phyloP scores from a whole-genome alignment of 1,140 invertebrate genomes.

The Panonychus citri region DNA sequence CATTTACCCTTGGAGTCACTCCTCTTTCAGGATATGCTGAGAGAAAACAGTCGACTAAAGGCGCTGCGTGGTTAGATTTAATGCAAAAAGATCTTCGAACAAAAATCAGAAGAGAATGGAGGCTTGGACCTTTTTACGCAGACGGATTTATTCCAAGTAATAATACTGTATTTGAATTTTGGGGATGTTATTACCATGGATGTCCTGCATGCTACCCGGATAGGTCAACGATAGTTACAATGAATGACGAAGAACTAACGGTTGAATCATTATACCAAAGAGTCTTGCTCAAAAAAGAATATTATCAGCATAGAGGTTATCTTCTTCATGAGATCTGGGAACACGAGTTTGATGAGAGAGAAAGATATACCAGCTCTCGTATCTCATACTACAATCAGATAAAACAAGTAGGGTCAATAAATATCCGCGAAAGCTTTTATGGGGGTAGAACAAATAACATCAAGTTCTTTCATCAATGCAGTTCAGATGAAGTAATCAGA shows the following conservation, averaged over 20 bases:
- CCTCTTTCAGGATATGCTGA: not conserved
- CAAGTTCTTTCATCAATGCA: constrained; percentile 15
- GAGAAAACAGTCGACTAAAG: not conserved
- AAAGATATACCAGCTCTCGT: not conserved
- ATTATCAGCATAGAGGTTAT: not conserved
- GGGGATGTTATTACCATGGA: constrained; percentile 3
- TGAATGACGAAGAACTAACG: too few species aligned
- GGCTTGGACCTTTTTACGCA: not conserved
- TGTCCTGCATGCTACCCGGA: not conserved
- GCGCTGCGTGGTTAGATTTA: not conserved
- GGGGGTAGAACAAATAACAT: constrained; percentile 21
- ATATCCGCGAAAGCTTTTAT: constrained; percentile 18
- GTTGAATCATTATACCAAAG: not conserved
- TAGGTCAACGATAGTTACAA: not conserved
- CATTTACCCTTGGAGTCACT: not conserved
- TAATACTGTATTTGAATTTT: not conserved
- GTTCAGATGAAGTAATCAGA: constrained; percentile 18
- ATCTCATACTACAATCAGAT: not conserved
- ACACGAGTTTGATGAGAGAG: not conserved
- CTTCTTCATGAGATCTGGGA: not conserved
- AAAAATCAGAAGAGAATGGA: not conserved
- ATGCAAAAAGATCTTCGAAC: not conserved
- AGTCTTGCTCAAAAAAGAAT: not conserved
- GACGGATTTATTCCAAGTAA: not conserved
- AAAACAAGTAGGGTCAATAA: not conserved